Base-by-base conservation (phyloP, 2,113 vertebrate genomes). In the Sardina pilchardus region DNA sequence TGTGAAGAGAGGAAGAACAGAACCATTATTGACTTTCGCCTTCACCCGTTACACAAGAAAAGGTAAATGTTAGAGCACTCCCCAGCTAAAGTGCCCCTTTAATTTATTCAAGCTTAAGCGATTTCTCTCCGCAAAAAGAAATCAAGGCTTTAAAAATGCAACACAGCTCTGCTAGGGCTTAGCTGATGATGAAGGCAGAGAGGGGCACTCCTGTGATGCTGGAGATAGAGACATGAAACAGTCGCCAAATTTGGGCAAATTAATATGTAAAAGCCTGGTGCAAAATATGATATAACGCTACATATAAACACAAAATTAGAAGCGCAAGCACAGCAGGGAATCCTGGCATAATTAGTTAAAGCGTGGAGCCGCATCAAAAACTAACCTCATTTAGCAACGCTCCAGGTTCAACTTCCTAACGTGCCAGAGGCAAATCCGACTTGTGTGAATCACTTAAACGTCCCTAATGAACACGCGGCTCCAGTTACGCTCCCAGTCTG, bases 331-430 rank as follows among this genome's bases (percentile, higher is more conserved):
- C 89, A 90, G 92, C 88, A 90, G 92, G 92, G 93, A 90, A 92
- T 67, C 59, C 81, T 24, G 88, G 84, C 91, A 91, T 93, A 94
- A 94, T 95, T 94, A 93, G 81, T 88, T 90, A 91, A 92, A 91
- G 89, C 84, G 83, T 85, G 81, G 87, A 87, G 87, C 81, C 88
- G 88, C 88, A 90, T 91, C 89, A 71, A 30, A 71, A 94, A 92
- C 88, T 90, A 93, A 92, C 90, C 93, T 93, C 84, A 94, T 94
- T 94, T 94, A 88, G 85, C 82, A 89, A 87, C 63, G n/a, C 63
- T 71, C n/a, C 63, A 71, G 63, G 36, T 71, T 71, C 63, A 71
- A 71, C 63, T 71, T 71, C 63, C 63, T 71, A 26, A 71, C 3
- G 12, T 16, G 63, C 63, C 63, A 71, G 26, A 71, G 63, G 63